Base-by-base conservation (phyloP, 2,113 vertebrate species). In the Nymphicus hollandicus region DNA sequence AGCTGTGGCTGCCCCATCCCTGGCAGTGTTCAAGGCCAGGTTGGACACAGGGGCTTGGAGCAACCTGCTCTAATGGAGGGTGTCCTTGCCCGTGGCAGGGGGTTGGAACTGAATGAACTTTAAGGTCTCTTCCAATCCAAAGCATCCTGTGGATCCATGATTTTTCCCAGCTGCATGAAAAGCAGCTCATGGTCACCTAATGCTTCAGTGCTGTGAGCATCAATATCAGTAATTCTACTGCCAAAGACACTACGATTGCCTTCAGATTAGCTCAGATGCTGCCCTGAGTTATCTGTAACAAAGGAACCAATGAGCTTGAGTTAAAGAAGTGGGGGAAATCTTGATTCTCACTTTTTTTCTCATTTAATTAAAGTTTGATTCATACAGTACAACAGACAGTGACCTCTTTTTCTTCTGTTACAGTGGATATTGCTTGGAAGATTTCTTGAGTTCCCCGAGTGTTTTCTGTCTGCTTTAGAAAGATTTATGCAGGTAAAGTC, bases 71-170 rank as follows among this genome's bases (percentile, higher is more conserved):
- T 7, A 4, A 20, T 10, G 33, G 33, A 58, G 24, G 13, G 9
- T 7, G 33, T 24, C 33, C 33, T 22, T 58, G 33, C 56, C 22
- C 1, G 0, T 10, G 56, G 33, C 22, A 2, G 33, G 13, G 44
- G 13, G 22, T 7, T 35, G 56, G 9, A 58, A 1, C 33, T 58
- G 2, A 9, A 5, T 7, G 33, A 7, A 6, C 33, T 24, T 58
- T 58, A 35, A 10, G 3, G 56, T 58, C 22, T 6, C 33, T 58
- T 24, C 56, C 33, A 58, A 24, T 22, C 9, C 13, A 35, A 58
- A 35, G 22, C n/a, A 58, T 24, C 22, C 33, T 1, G 2, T 58
- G 56, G 56, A 24, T 24, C 56, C 24, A 22, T 58, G 33, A 20
- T 86, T 76, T 78, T 82, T 53, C 39, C 35, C 46, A 28, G 20